Evolutionary conservation across 1,140 invertebrate species (phyloP).

Genomic region (Microplitis demolitor): DNA sequence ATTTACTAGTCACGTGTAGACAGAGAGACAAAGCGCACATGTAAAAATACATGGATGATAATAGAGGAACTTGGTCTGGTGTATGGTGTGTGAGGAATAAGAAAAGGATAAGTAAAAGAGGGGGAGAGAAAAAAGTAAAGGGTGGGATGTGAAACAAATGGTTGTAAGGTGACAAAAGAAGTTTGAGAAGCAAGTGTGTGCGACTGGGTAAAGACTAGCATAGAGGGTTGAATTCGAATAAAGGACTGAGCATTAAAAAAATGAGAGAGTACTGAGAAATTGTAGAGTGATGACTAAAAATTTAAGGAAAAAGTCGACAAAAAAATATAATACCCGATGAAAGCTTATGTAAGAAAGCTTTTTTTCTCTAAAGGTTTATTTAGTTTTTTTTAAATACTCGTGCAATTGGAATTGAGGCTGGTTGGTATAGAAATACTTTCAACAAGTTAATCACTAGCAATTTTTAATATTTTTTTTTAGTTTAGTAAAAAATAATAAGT

Average conservation of each 20-base stretch:
- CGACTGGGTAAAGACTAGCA: not conserved
- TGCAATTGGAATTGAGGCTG: too few species aligned
- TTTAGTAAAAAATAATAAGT: too few species aligned
- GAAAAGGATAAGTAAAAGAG: not conserved
- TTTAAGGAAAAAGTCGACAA: too few species aligned
- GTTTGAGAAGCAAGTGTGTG: not conserved
- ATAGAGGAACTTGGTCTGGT: not conserved
- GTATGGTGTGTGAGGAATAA: not conserved
- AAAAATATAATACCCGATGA: too few species aligned
- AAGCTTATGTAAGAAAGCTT: too few species aligned
- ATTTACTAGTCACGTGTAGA: not conserved
- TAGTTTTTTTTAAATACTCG: too few species aligned
- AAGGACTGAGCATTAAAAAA: not conserved
- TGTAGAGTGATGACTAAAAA: not conserved
- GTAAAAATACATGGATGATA: not conserved
- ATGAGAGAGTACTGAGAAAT: not conserved
- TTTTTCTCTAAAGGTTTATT: too few species aligned
- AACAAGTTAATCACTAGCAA: too few species aligned
- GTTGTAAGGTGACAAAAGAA: not conserved
- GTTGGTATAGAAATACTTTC: too few species aligned
- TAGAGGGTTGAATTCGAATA: not conserved
- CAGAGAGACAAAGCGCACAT: not conserved
- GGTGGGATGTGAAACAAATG: not conserved
- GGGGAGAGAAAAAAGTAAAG: too few species aligned
- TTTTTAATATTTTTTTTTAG: too few species aligned